Evolutionary conservation across 2,797 vertebrate genomes (phyloP).

Genomic region (Lophotriccus pileatus): DNA sequence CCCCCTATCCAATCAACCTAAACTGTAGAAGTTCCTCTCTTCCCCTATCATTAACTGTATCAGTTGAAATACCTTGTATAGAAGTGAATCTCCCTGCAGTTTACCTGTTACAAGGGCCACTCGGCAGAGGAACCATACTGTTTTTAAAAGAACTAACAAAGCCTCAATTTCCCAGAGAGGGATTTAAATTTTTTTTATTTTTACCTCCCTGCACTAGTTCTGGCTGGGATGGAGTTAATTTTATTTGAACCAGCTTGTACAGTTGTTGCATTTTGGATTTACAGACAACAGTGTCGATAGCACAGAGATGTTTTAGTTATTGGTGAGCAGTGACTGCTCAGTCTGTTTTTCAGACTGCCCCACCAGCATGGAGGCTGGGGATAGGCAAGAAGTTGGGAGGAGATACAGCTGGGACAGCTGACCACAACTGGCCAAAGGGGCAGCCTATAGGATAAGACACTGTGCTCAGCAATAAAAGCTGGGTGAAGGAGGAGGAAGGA

Average conservation of each 20-base stretch:
- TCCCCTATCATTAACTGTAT: neutral
- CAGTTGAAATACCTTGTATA: neutral
- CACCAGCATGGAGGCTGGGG: neutral
- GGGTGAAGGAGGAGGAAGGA: neutral
- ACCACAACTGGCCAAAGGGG: neutral
- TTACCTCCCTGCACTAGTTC: neutral
- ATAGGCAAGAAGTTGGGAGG: neutral
- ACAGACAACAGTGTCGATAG: neutral
- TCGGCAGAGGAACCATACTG: neutral
- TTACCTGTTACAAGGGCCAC: neutral
- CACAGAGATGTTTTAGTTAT: neutral
- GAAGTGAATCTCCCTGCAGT: neutral
- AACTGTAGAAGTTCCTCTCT: neutral
- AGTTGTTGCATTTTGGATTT: neutral
- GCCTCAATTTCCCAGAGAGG: neutral
- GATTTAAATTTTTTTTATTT: neutral
- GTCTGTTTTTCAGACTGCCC: neutral
- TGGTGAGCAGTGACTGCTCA: neutral
- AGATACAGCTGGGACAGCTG: neutral
- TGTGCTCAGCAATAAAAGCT: neutral
- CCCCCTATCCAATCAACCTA: neutral
- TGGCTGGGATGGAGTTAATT: neutral
- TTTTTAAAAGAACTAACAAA: neutral
- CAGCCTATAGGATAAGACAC: neutral
- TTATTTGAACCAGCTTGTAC: neutral